phyloP scores from a whole-genome alignment of 2,888 invertebrate genomes.

The Chymomyza amoena region DNA sequence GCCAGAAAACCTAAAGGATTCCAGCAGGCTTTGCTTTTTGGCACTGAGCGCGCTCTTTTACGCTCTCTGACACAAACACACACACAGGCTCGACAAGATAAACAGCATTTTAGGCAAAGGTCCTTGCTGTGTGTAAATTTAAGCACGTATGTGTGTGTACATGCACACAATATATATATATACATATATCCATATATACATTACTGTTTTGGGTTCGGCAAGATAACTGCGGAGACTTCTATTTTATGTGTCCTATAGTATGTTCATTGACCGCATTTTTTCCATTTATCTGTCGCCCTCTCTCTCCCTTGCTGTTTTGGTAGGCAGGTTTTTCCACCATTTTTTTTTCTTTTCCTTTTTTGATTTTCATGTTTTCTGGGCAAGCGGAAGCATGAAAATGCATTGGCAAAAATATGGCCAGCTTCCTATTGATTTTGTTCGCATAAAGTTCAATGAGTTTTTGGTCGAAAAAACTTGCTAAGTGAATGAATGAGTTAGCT shows the following conservation, averaged over 20 bases:
- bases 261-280: slow-evolving; percentile 66
- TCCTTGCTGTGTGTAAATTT: slow-evolving; percentile 28
- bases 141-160: slow-evolving; percentile 11
- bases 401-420: slow-evolving; percentile 51
- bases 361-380: neutral
- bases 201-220: slow-evolving; percentile 27
- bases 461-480: neutral
- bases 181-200: slow-evolving; percentile 8
- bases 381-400: slow-evolving; percentile 41
- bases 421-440: slow-evolving; percentile 57
- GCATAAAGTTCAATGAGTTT: slow-evolving; percentile 62
- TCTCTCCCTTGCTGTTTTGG: neutral
- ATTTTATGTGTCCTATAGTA: slow-evolving; percentile 29
- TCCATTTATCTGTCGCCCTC: neutral
- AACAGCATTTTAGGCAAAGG: slow-evolving; percentile 69
- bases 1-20: slow-evolving; percentile 35
- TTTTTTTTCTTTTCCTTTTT: neutral
- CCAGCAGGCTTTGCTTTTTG: slow-evolving; percentile 27
- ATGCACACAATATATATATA: slow-evolving; percentile 13
- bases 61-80: slow-evolving; percentile 14
- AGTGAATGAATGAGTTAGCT: neutral
- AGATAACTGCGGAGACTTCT: slow-evolving; percentile 44
- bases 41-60: slow-evolving; percentile 26
- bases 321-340: neutral
- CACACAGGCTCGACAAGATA: slow-evolving; percentile 53